Percentiles rank a stretch among this genome's conserved stretches.
Evolutionary conservation across 2,113 vertebrate genomes (phyloP).

Genomic region (Oostethus manadensis): DNA sequence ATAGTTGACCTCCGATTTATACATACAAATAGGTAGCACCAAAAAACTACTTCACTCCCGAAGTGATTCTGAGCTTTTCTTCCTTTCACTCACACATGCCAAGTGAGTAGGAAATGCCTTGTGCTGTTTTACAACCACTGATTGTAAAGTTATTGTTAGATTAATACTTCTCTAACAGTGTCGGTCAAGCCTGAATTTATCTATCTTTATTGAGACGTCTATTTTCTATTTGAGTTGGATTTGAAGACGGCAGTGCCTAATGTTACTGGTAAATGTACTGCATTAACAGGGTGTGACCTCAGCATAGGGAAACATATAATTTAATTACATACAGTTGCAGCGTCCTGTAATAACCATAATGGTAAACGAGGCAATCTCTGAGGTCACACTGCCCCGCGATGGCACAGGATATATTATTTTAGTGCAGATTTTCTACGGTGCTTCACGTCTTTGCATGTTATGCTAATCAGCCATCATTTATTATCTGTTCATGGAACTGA

Average conservation of each 20-base stretch:
- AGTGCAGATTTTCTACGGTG: constrained; percentile 1
- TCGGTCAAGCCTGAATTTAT: too few relatives aligned
- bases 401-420: neutral
- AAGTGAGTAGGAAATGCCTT: too few relatives aligned
- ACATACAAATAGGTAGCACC: too few relatives aligned
- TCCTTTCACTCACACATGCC: too few relatives aligned
- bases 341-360: constrained; percentile 8
- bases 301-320: constrained; percentile 3
- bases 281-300: neutral
- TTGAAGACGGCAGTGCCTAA: neutral
- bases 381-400: constrained; percentile 6
- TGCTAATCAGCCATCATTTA: constrained; percentile 34
- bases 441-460: constrained; percentile 26
- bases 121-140: too few relatives aligned
- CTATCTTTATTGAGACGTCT: too few relatives aligned
- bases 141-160: neutral
- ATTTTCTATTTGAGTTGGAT: neutral
- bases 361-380: neutral
- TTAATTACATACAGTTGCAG: constrained; percentile 11
- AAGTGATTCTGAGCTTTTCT: too few relatives aligned
- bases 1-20: too few relatives aligned
- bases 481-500: constrained; percentile 15
- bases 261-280: neutral
- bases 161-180: neutral
- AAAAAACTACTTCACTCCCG: too few relatives aligned